These are phyloP conservation scores for Alauda arvensis DNA, from an alignment of 2,797 vertebrate species.

Conservation along the genomic window DNA sequence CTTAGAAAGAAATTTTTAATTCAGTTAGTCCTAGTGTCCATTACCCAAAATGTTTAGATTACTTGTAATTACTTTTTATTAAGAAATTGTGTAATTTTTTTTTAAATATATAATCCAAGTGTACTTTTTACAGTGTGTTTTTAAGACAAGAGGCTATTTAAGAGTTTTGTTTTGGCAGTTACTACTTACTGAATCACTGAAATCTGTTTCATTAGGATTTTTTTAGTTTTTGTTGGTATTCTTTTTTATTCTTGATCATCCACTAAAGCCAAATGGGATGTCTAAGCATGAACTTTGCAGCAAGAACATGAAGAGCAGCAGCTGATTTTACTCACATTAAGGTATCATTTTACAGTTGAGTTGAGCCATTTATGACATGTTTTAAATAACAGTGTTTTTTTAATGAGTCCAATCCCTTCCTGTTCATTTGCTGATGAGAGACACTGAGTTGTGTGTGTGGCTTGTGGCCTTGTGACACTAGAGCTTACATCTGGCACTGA, in stretches of 20 bases:
- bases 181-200: not conserved
- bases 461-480: not conserved
- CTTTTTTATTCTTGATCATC: not conserved
- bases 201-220: not conserved
- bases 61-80: not conserved
- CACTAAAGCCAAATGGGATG: not conserved
- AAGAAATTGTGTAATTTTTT: not conserved
- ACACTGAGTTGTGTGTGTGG: accelerated
- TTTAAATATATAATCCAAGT: constrained; percentile 2
- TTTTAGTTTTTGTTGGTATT: not conserved
- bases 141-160: not conserved
- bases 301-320: not conserved
- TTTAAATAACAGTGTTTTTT: not conserved
- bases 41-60: not conserved
- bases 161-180: not conserved
- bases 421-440: not conserved
- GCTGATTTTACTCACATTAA: not conserved
- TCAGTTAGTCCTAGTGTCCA: not conserved
- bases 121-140: not conserved
- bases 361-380: not conserved
- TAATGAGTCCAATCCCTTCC: not conserved
- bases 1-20: not conserved
- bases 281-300: not conserved
- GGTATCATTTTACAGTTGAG: not conserved
- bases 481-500: not conserved